phyloP scores from a whole-genome alignment of 2,797 vertebrate species.

The Manis crassicaudata region DNA sequence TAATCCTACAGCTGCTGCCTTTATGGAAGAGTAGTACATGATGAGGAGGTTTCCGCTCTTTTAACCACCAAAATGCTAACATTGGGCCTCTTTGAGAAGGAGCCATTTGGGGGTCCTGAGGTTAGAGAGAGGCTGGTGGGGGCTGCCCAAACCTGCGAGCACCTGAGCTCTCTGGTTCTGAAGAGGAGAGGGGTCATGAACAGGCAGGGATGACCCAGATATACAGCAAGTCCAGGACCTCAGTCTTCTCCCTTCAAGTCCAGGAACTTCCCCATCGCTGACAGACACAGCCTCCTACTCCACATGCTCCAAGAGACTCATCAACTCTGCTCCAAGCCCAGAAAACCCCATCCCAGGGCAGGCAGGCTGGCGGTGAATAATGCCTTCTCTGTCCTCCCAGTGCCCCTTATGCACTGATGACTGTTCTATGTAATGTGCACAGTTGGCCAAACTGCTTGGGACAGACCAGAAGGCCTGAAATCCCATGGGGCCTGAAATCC shows the following conservation, averaged over 20 bases:
- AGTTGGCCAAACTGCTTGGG: neutral
- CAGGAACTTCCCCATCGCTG: neutral
- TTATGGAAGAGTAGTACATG: neutral
- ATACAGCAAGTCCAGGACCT: neutral
- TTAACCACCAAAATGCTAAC: neutral
- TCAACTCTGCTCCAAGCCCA: neutral
- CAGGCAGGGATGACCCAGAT: neutral
- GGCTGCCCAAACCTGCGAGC: neutral
- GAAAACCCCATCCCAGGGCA: neutral
- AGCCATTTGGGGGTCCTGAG: neutral
- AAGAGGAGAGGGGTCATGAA: neutral
- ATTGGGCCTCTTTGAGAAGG: neutral
- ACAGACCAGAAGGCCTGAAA: neutral
- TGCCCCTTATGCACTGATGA: neutral
- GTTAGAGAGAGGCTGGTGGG: neutral
- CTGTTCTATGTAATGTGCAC: rapidly evolving
- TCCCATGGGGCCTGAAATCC: neutral
- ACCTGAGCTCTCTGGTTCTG: neutral
- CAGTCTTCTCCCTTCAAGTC: too few relatives aligned
- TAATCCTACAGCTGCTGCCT: neutral
- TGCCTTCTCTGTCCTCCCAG: neutral
- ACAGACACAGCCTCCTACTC: neutral
- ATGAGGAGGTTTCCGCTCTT: neutral
- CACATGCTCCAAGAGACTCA: neutral
- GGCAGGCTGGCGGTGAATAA: neutral